phyloP scores from a whole-genome alignment of 2,113 vertebrate species.

The Trematocara marginatum region DNA sequence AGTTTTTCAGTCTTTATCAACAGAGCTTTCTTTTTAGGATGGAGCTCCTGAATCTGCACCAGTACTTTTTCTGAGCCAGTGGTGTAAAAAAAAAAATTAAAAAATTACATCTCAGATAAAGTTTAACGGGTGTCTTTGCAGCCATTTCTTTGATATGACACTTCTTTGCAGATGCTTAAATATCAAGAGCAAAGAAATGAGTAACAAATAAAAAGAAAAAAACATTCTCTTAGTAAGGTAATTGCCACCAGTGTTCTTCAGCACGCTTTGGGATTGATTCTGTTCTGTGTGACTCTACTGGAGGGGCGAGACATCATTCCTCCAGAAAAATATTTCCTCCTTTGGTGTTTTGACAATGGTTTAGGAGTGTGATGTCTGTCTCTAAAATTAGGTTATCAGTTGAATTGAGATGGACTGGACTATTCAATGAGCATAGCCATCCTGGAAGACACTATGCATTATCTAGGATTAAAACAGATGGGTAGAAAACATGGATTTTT shows the following conservation, averaged over 20 bases:
- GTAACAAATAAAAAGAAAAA: background rate
- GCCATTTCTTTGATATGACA: background rate
- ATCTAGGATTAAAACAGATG: conserved; percentile 25
- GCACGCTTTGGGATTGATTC: background rate
- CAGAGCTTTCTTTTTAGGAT: background rate
- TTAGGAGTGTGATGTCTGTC: background rate
- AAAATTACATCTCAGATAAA: background rate
- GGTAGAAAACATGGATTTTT: conserved; percentile 37
- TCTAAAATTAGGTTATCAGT: background rate
- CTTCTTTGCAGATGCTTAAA: background rate
- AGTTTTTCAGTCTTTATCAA: background rate
- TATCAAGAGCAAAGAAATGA: background rate
- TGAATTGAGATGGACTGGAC: background rate
- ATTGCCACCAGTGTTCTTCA: background rate
- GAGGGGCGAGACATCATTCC: background rate
- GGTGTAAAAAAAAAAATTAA: background rate
- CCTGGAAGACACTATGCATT: background rate
- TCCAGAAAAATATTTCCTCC: background rate
- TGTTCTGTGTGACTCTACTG: background rate
- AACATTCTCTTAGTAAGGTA: background rate
- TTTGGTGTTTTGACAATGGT: background rate
- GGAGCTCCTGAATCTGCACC: background rate
- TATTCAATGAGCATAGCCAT: background rate
- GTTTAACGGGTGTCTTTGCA: background rate
- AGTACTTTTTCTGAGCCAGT: background rate